A percentile compares a stretch with the other conserved stretches of the same genome.
Evolutionary conservation across 2,113 vertebrate species (phyloP).

Genomic region (Channa argus): DNA sequence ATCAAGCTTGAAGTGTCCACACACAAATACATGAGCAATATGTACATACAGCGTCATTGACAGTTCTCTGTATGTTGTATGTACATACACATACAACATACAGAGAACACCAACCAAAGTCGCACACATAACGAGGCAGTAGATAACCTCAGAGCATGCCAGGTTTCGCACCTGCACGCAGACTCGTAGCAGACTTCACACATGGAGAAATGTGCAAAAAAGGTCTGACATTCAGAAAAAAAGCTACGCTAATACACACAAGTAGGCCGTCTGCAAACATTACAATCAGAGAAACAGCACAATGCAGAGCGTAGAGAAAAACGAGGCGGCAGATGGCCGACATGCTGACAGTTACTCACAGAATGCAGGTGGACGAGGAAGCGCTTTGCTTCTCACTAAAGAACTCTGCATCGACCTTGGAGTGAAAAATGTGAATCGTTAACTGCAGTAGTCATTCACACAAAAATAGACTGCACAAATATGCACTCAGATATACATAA

Average conservation of each 20-base stretch:
- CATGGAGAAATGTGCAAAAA: constrained; percentile 30
- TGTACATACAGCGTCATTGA: neutral
- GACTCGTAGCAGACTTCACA: constrained; percentile 52
- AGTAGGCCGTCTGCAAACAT: neutral
- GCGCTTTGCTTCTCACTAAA: constrained; percentile 27
- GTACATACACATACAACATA: neutral
- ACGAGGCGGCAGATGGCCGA: constrained; percentile 55
- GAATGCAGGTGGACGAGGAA: constrained; percentile 65
- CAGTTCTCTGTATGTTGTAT: too few species aligned
- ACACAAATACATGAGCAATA: neutral
- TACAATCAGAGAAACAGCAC: constrained; percentile 22
- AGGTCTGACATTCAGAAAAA: constrained; percentile 8
- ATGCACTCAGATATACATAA: constrained; percentile 30
- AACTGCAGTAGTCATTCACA: constrained; percentile 54
- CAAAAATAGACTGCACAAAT: constrained; percentile 32
- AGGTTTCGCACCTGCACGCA: constrained; percentile 51
- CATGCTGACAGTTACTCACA: constrained; percentile 62
- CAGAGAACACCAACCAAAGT: constrained; percentile 7
- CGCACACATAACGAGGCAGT: neutral
- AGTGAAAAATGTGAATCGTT: constrained; percentile 53
- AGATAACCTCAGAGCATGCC: neutral
- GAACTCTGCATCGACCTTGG: constrained; percentile 56
- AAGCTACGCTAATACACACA: neutral
- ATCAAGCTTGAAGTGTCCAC: constrained; percentile 5
- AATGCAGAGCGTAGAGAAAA: constrained; percentile 3